These are phyloP conservation scores for Gallirallus australis DNA, from an alignment of 2,797 vertebrate genomes.

Conservation along the genomic window DNA sequence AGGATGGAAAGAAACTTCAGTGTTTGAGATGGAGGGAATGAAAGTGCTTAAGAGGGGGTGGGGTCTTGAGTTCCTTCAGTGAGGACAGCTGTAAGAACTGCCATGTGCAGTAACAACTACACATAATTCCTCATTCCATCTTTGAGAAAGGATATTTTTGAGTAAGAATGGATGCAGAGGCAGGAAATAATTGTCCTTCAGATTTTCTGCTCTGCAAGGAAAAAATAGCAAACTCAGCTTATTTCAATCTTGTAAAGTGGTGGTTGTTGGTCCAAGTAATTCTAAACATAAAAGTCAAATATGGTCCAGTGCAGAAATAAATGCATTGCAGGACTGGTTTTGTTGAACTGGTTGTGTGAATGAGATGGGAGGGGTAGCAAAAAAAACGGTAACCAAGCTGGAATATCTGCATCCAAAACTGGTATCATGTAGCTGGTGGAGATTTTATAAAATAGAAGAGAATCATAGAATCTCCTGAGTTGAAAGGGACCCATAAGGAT, in stretches of 20 bases:
- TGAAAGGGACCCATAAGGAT: no score
- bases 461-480: no score
- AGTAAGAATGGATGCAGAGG: neutral
- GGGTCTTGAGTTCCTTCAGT: neutral
- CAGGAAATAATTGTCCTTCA: neutral
- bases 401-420: neutral
- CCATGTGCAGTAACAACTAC: neutral
- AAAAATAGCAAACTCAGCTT: neutral
- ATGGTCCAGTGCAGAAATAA: neutral
- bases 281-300: neutral
- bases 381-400: neutral
- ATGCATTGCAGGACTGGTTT: neutral
- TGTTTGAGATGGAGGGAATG: neutral
- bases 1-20: neutral
- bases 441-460: no score
- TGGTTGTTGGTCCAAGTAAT: neutral
- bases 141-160: neutral
- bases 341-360: neutral
- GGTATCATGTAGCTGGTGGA: neutral
- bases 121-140: neutral
- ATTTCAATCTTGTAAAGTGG: neutral
- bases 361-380: neutral
- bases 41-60: neutral
- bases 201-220: neutral
- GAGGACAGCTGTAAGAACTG: neutral